Percentiles rank a stretch among this genome's conserved stretches.
Conservation (phyloP, 2,888 invertebrate genomes). For the Plagodis pulveraria region DNA sequence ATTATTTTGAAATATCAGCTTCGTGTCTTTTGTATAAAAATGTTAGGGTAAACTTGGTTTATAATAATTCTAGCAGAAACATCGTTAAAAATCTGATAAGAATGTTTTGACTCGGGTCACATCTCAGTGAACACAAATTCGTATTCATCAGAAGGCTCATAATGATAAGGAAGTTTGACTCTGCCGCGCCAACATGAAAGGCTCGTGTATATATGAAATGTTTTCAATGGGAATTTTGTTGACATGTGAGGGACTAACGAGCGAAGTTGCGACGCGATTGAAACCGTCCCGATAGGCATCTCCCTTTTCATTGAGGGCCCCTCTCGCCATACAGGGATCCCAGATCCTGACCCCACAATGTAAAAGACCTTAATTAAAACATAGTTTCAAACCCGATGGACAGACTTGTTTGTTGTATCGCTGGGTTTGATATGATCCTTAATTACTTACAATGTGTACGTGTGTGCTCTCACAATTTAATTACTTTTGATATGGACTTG, state of each 20-base stretch:
- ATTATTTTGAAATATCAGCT: conserved; percentile 8
- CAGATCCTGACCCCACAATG: conserved; percentile 17
- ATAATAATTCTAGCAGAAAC: conserved; percentile 1
- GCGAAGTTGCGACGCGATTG: conserved; percentile 75
- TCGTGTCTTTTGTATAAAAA: conserved; percentile 9
- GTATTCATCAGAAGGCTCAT: conserved; percentile 35
- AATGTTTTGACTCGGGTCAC: conserved; percentile 24
- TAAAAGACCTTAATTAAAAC: conserved; percentile 75
- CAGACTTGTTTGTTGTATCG: conserved; percentile 43
- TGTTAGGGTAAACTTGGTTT: conserved; percentile 8
- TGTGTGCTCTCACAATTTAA: conserved; percentile 16
- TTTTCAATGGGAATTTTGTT: conserved; percentile 62
- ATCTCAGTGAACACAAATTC: conserved; percentile 30
- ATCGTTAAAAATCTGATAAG: conserved; percentile 30
- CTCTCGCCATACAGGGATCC: conserved; percentile 45
- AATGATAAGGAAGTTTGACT: conserved; percentile 56
- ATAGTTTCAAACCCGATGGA: conserved; percentile 57
- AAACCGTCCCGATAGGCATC: conserved; percentile 75
- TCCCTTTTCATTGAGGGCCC: conserved; percentile 69
- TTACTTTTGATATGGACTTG: conserved; percentile 5
- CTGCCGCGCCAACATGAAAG: conserved; percentile 55
- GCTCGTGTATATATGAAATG: conserved; percentile 57
- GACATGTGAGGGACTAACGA: conserved; percentile 60
- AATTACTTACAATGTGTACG: conserved; percentile 41
- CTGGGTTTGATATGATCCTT: conserved; percentile 46